Conservation (phyloP, 2,888 invertebrate species). For the Ptilodon capucinus region DNA sequence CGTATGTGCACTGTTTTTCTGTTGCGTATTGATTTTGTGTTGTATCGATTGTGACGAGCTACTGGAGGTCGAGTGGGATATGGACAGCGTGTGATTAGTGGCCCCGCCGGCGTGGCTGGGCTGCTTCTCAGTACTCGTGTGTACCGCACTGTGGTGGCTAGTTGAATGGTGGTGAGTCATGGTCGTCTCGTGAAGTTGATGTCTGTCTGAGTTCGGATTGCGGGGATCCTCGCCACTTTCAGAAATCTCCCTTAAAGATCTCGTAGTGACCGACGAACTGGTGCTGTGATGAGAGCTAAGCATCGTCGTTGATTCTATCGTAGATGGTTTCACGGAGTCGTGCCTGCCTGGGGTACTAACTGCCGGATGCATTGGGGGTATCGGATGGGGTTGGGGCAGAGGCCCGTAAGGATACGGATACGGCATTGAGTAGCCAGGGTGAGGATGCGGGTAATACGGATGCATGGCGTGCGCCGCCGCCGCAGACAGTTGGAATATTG, state of each 20-base stretch:
- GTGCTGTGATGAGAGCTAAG: slow-evolving; percentile 88
- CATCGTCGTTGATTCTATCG: slow-evolving; percentile 86
- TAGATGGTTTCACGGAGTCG: slow-evolving; percentile 75
- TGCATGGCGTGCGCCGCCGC: slow-evolving; percentile 86
- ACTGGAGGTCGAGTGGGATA: slow-evolving; percentile 86
- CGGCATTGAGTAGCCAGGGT: slow-evolving; percentile 87
- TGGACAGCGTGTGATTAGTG: slow-evolving; percentile 83
- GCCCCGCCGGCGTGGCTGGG: slow-evolving; percentile 77
- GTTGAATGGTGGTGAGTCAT: slow-evolving; percentile 86
- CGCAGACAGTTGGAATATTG: slow-evolving; percentile 83
- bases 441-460: slow-evolving; percentile 87
- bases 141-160: slow-evolving; percentile 85
- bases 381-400: slow-evolving; percentile 88
- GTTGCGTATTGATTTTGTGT: slow-evolving; percentile 82
- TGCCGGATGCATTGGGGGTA: slow-evolving; percentile 85
- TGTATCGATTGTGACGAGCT: slow-evolving; percentile 86
- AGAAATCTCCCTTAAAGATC: slow-evolving; percentile 84
- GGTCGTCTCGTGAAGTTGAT: slow-evolving; percentile 85
- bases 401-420: slow-evolving; percentile 89
- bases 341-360: slow-evolving; percentile 72
- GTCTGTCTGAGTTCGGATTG: slow-evolving; percentile 80
- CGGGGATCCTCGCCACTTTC: slow-evolving; percentile 77
- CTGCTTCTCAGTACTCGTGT: slow-evolving; percentile 85
- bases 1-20: slow-evolving; percentile 71
- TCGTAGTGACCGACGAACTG: slow-evolving; percentile 87